Evolutionary conservation across 2,797 vertebrate species (phyloP), one percentile per base, ranked within the genome.

Genomic region (Aldrovandia affinis): DNA sequence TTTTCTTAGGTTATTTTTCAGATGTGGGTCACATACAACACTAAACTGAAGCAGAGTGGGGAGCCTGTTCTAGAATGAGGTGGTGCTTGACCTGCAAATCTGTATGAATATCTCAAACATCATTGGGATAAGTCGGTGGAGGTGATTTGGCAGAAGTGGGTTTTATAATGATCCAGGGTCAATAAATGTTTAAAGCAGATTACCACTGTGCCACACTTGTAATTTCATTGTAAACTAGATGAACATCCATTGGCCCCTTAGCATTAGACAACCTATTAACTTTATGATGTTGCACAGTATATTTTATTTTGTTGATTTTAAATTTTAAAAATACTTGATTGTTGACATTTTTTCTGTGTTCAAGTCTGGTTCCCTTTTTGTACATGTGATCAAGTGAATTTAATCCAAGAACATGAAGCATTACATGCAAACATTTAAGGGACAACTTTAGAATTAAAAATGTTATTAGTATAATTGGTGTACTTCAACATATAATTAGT

Each of bases 221-320:
- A 61, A 52, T 70, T 42, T 81, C 78, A 85, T 78, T 83, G 81
- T 84, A 87, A 85, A 39, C 65, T 70, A 83, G 80, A 90, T 84
- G 89, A 85, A 90, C 83, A 57, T 28, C 28, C 30, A 18, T 80
- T 86, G 91, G 87, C 85, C 93, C 92, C 87, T 85, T 91, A 94
- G 90, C 93, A 92, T 92, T 94, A 93, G 89, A 89, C 93, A 89
- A 84, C 93, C 90, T 93, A 92, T 92, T 95, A 90, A 89, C 95
- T 96, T 96, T 91, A 91, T 75, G 95, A 92, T 84, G 95, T 92
- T 95, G 95, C 95, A 94, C 94, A 96, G 95, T 95, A 97, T 96
- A 98, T 97, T 96, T 98, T 98, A 98, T 98, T 97, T 98, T 97
- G 96, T 97, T 97, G 96, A 96, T 96, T 95, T 94, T 94, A 92